Base-by-base conservation (phyloP, 2,888 invertebrate genomes). In the Agonopterix arenella region DNA sequence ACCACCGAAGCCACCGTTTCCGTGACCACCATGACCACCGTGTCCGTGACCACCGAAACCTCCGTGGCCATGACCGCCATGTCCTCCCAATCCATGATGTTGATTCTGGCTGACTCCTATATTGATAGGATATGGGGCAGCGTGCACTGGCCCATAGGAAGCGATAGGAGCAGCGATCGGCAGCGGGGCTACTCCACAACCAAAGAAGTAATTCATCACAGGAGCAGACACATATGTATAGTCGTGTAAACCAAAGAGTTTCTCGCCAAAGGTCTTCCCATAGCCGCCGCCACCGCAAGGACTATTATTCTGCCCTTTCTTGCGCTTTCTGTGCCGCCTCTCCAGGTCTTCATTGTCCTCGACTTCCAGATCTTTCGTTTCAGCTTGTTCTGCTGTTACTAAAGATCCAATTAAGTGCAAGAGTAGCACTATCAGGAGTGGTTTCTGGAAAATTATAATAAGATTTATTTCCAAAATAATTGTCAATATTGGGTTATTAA, bases 171-270 rank as follows among this genome's bases (percentile, higher is more conserved):
- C 56, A 0, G 61, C 57, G 1, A 59, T 57, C 4, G 64, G 54
- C 13, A 68, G 49, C 8, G 64, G 60, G 1, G 59, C 61, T 11
- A 60, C 64, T 2, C 83, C 83, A 50, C 86, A 85, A 0, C 82
- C 83, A 40, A 83, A 76, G 62, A 78, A 83, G 58, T 85, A 88
- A 62, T 88, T 88, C 61, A 74, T 81, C 1, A 85, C 80, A 1
- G 86, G 86, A 36, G 86, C 84, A 2, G 80, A 80, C 1, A 88
- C 64, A 47, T 80, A 86, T 0, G 84, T 84, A 54, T 79, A 70
- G n/a, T 79, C 78, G 8, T 75, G 75, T 1, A 73, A 64, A 0
- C 78, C 76, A 18, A 76, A 77, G 16, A 78, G 68, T 51, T 73
- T 80, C 28, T 73, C 72, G 1, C 73, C 73, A 13, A 80, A 75